A percentile compares a stretch with the other conserved stretches of the same genome.
Evolutionary conservation across 1,140 invertebrate genomes (phyloP).

Genomic region (Drosophila parabipectinata): DNA sequence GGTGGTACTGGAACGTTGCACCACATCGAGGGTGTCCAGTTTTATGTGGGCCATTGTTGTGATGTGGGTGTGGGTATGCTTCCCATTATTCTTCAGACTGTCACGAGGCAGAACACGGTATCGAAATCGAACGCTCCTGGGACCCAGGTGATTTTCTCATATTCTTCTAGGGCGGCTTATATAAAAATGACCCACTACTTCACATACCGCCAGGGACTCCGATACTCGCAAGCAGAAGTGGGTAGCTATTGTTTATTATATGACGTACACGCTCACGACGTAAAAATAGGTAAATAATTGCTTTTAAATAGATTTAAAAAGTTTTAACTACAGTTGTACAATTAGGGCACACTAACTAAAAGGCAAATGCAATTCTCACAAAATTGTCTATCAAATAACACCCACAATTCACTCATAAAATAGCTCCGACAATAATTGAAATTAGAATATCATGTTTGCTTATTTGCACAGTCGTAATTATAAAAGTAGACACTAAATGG

Average conservation of each 20-base stretch:
- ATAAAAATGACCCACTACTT: slow-evolving; percentile 42
- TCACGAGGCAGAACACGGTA: slow-evolving; percentile 49
- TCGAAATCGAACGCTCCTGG: slow-evolving; percentile 31
- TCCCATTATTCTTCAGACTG: slow-evolving; percentile 49
- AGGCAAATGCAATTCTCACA: slow-evolving; percentile 39
- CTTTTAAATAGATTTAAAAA: neutral
- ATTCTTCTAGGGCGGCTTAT: slow-evolving; percentile 58
- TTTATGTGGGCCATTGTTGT: slow-evolving; percentile 70
- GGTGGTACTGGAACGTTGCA: slow-evolving; percentile 27
- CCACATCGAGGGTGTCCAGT: slow-evolving; percentile 62
- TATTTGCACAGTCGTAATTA: neutral
- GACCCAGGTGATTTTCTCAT: slow-evolving; percentile 55
- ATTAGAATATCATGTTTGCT: neutral
- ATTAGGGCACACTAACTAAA: slow-evolving; percentile 64
- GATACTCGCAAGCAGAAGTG: neutral
- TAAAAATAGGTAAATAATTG: slow-evolving; percentile 32
- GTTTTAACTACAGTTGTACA: slow-evolving; percentile 32
- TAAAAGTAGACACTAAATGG: slow-evolving; percentile 32
- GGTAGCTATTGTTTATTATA: neutral
- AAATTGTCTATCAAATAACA: slow-evolving; percentile 25
- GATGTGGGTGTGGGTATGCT: slow-evolving; percentile 28
- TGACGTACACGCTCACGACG: slow-evolving; percentile 1
- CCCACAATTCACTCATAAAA: slow-evolving; percentile 17
- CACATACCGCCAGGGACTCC: slow-evolving; percentile 17
- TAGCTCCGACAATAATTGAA: slow-evolving; percentile 44